A percentile compares a stretch with the other conserved stretches of the same genome.
These are phyloP conservation scores for Eulithis prunata DNA, from an alignment of 2,888 invertebrate species.

Conservation along the genomic window DNA sequence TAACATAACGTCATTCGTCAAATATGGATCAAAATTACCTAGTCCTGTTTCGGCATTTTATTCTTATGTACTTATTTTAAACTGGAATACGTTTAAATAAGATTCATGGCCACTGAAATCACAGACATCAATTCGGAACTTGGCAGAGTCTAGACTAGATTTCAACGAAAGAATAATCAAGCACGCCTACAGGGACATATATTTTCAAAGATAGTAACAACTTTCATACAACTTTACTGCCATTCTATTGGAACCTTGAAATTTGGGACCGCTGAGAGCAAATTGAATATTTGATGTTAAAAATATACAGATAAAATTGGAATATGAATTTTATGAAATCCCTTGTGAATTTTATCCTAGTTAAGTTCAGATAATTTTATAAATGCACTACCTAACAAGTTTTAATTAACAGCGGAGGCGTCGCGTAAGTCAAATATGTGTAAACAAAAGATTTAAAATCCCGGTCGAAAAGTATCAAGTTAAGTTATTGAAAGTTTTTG, in stretches of 20 bases:
- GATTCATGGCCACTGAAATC: neutral
- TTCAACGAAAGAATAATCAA: slow-evolving; percentile 17
- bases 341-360: slow-evolving; percentile 16
- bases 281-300: slow-evolving; percentile 18
- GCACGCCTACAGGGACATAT: slow-evolving; percentile 21
- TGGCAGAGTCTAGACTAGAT: slow-evolving; percentile 16
- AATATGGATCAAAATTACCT: too few species aligned
- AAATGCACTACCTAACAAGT: slow-evolving; percentile 24
- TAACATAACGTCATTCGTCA: too few species aligned
- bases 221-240: slow-evolving; percentile 15
- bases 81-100: neutral
- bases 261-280: slow-evolving; percentile 14
- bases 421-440: neutral
- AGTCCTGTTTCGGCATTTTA: too few species aligned
- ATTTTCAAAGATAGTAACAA: slow-evolving; percentile 21
- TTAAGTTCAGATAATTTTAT: slow-evolving; percentile 22
- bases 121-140: slow-evolving; percentile 8
- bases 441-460: neutral
- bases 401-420: neutral
- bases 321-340: slow-evolving; percentile 11
- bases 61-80: too few species aligned
- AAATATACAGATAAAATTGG: slow-evolving; percentile 9
- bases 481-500: too few species aligned
- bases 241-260: slow-evolving; percentile 16
- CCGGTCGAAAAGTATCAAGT: too few species aligned